phyloP scores from a whole-genome alignment of 2,797 vertebrate species.

The Otus scops region DNA sequence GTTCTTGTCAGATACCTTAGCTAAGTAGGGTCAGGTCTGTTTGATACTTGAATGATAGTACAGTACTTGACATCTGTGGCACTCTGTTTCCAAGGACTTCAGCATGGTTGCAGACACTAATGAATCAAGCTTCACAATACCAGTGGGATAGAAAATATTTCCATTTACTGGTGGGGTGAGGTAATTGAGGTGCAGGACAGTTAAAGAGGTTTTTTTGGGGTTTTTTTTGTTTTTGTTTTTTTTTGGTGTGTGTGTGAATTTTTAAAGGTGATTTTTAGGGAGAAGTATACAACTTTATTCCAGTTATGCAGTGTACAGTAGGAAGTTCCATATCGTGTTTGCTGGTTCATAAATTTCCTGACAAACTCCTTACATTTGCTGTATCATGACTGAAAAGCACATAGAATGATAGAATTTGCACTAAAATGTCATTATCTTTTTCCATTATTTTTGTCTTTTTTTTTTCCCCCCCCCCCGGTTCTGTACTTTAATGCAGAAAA shows the following conservation, averaged over 20 bases:
- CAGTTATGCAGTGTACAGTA: neutral
- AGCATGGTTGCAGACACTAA: neutral
- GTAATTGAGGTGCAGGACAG: neutral
- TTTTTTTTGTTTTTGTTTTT: no score
- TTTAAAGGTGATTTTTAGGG: neutral
- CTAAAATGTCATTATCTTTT: neutral
- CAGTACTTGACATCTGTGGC: neutral
- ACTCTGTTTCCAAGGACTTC: conserved; percentile 23
- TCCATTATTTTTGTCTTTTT: neutral
- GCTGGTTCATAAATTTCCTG: neutral
- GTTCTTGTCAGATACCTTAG: conserved; percentile 24
- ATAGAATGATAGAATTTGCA: neutral
- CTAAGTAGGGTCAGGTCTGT: conserved; percentile 30
- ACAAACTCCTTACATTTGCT: neutral
- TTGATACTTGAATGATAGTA: conserved; percentile 6
- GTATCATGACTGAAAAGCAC: neutral
- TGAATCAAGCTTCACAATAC: conserved; percentile 31
- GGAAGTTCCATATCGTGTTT: neutral
- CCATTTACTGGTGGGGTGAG: neutral
- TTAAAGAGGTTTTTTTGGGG: neutral
- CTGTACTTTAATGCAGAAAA: neutral
- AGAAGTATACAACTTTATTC: neutral
- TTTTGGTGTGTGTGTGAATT: neutral
- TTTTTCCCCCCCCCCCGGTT: neutral
- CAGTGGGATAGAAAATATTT: neutral